Evolutionary conservation across 2,888 invertebrate species (phyloP), one percentile per base, ranked within the genome.

Genomic region (Pocota personata): DNA sequence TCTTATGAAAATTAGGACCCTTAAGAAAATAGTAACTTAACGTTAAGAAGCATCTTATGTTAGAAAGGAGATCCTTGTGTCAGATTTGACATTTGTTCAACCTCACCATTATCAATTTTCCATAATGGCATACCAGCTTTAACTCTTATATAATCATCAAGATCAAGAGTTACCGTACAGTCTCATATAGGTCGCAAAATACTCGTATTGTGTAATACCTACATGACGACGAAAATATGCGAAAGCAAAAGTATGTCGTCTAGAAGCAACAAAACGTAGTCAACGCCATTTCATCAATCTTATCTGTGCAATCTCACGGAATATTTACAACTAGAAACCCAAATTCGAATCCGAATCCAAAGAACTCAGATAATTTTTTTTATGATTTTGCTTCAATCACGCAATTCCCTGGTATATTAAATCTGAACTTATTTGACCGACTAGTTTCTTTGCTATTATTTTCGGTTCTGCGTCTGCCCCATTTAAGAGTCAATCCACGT

Each of bases 401-500:
- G n/a, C 37, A 72, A 71, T 64, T 48, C 55, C 21, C 10, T 37
- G 55, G 35, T 30, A 37, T 73, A 37, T 73, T 27, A 75, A 69
- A 62, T 62, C 12, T 76, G 55, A 62, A 75, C 67, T 43, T 62
- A 14, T 69, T 69, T 55, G 37, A 69, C 52, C 69, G 32, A 43
- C 4, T 52, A 30, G 12, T 30, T 30, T 57, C 10, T 37, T 50
- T 40, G 52, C 21, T 55, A 24, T 55, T 27, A 30, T 72, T 24
- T 58, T 35, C 10, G 27, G 12, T 58, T 35, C 35, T n/a, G 8
- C 8, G 48, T 35, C 35, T n/a, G 8, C 8, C 4, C 35, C 8
- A 27, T 5, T 66, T 50, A 16, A 16, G 32, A 80, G 37, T 60
- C 67, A 6, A 27, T 30, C 2, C 75, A 82, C 82, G 82, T 76